Conservation (phyloP, 1,140 invertebrate genomes). For the Drosophila willistoni region DNA sequence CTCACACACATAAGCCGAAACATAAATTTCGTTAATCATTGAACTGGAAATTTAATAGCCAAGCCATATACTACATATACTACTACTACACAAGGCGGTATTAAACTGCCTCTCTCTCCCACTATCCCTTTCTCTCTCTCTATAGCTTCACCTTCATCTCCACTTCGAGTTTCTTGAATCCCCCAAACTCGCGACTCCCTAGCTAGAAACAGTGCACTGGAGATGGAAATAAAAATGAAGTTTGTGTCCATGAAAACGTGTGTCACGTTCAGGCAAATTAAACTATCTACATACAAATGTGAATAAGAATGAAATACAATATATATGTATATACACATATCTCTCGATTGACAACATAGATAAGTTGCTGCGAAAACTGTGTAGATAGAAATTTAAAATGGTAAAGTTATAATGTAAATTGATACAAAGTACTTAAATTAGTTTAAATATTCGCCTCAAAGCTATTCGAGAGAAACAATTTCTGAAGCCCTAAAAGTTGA, state of each 20-base stretch:
- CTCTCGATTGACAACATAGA: no score
- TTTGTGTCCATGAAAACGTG: background rate
- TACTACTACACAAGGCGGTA: slow-evolving; percentile 23
- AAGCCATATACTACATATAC: slow-evolving; percentile 54
- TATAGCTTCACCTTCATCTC: background rate
- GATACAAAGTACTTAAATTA: no score
- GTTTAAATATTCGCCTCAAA: no score
- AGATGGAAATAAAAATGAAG: background rate
- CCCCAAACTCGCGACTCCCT: background rate
- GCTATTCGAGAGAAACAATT: no score
- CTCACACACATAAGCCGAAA: slow-evolving; percentile 65
- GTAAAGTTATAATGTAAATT: no score
- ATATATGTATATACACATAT: no score
- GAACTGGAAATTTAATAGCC: slow-evolving; percentile 81
- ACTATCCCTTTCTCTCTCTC: no score
- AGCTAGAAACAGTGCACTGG: background rate
- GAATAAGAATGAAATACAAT: no score
- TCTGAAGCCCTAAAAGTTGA: no score
- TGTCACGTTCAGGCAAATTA: background rate
- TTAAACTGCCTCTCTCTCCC: slow-evolving; percentile 19
- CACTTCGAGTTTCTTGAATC: slow-evolving; percentile 2
- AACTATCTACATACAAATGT: background rate
- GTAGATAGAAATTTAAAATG: no score
- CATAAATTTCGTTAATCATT: slow-evolving; percentile 82
- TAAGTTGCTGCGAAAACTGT: no score